Conservation (phyloP, 1,140 invertebrate genomes). For the Phymorhynchus buccinoides region DNA sequence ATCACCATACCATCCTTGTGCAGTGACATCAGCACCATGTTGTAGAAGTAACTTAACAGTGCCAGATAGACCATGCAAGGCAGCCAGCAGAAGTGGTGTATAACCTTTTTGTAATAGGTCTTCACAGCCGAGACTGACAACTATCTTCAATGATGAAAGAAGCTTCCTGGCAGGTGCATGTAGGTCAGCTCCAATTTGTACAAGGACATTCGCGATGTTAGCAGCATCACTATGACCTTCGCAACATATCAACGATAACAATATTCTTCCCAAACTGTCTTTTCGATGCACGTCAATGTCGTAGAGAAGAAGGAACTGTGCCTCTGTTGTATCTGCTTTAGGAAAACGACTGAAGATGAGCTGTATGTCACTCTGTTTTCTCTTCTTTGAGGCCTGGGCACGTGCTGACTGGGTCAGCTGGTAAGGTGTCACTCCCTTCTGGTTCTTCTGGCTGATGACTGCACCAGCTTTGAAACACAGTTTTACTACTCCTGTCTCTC, state of each 20-base stretch:
- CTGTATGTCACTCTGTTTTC: background rate
- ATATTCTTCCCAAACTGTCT: background rate
- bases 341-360: background rate
- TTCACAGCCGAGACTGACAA: no score
- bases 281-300: background rate
- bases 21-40: no score
- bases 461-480: slow-evolving; percentile 20
- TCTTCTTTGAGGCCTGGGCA: no score
- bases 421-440: background rate
- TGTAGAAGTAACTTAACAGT: no score
- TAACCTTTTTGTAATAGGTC: no score
- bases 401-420: background rate
- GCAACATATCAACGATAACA: background rate
- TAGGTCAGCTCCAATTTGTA: no score
- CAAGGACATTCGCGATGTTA: background rate
- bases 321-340: background rate
- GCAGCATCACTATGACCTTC: background rate
- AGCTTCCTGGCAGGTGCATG: no score
- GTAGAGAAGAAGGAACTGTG: background rate
- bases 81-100: no score
- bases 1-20: no score
- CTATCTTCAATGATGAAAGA: no score
- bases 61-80: no score
- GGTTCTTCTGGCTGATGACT: background rate
- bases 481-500: background rate